phyloP scores from a whole-genome alignment of 1,140 invertebrate genomes.

The Megalopta genalis region DNA sequence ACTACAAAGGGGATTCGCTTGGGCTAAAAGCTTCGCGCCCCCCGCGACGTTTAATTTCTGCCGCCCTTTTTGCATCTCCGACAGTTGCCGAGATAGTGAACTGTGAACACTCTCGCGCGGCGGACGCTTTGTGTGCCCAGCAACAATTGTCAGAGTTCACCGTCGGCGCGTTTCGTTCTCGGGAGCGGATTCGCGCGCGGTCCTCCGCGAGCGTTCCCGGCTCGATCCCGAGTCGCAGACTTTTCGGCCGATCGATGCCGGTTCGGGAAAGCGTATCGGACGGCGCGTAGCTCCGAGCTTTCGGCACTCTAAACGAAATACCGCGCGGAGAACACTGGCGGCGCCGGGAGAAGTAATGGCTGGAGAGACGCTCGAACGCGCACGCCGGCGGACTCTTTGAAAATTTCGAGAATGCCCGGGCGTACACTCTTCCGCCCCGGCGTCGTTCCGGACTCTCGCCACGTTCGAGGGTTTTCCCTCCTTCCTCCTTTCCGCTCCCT shows the following conservation, averaged over 20 bases:
- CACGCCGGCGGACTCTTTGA: conserved; percentile 38
- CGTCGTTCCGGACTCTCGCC: conserved; percentile 26
- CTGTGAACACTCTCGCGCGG: too few species aligned
- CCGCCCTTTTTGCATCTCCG: too few species aligned
- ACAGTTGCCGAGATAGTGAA: too few species aligned
- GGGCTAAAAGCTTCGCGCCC: too few species aligned
- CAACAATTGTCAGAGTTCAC: too few species aligned
- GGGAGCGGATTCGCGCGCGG: too few species aligned
- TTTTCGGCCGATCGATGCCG: not conserved
- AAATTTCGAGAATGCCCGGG: conserved; percentile 60
- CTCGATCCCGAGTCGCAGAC: not conserved
- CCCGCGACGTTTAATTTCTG: too few species aligned
- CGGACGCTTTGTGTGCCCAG: too few species aligned
- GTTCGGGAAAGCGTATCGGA: conserved; percentile 8
- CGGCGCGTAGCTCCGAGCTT: conserved; percentile 17
- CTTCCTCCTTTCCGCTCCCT: not conserved
- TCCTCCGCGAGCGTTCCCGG: too few species aligned
- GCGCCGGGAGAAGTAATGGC: conserved; percentile 6
- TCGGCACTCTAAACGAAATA: conserved; percentile 56
- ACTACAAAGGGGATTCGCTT: too few species aligned
- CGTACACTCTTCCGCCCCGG: not conserved
- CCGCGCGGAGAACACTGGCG: conserved; percentile 14
- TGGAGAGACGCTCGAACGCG: conserved; percentile 44
- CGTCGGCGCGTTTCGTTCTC: too few species aligned
- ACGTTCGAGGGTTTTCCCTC: conserved; percentile 14